Percentiles rank a stretch among this genome's conserved stretches.
phyloP scores from a whole-genome alignment of 2,888 invertebrate species.

The Anorthoa munda region DNA sequence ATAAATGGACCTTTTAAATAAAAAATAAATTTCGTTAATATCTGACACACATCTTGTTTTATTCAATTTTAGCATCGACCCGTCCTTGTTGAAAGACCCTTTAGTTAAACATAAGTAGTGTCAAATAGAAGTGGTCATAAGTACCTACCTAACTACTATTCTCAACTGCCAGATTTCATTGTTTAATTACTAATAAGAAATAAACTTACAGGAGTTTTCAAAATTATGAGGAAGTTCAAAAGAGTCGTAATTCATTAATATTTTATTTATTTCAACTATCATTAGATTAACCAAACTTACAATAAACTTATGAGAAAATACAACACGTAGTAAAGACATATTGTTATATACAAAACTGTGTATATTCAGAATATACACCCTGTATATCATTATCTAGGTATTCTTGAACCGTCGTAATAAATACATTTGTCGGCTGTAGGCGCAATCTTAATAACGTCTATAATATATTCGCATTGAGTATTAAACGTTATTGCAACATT shows the following conservation, averaged over 20 bases:
- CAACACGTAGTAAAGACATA: neutral
- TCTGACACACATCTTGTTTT: too few species aligned
- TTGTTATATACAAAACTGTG: slow-evolving; percentile 42
- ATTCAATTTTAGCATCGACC: too few species aligned
- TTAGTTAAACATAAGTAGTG: too few species aligned
- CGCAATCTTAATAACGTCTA: neutral
- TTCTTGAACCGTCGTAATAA: slow-evolving; percentile 1
- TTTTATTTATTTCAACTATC: slow-evolving; percentile 17
- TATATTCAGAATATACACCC: slow-evolving; percentile 3
- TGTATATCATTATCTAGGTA: neutral
- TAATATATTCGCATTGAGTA: neutral
- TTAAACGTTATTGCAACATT: neutral
- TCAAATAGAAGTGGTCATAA: too few species aligned
- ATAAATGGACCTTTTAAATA: too few species aligned
- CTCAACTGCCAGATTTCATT: too few species aligned
- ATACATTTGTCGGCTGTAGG: slow-evolving; percentile 13
- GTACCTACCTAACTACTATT: too few species aligned
- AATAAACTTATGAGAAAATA: slow-evolving; percentile 15
- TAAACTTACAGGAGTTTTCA: neutral
- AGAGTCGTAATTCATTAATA: slow-evolving; percentile 12
- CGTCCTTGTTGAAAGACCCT: too few species aligned
- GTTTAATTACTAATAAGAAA: neutral
- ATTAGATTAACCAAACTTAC: slow-evolving; percentile 31
- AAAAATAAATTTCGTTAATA: too few species aligned
- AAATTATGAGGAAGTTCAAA: neutral